phyloP scores from a whole-genome alignment of 2,888 invertebrate species.

The Sepioteuthis lessoniana region DNA sequence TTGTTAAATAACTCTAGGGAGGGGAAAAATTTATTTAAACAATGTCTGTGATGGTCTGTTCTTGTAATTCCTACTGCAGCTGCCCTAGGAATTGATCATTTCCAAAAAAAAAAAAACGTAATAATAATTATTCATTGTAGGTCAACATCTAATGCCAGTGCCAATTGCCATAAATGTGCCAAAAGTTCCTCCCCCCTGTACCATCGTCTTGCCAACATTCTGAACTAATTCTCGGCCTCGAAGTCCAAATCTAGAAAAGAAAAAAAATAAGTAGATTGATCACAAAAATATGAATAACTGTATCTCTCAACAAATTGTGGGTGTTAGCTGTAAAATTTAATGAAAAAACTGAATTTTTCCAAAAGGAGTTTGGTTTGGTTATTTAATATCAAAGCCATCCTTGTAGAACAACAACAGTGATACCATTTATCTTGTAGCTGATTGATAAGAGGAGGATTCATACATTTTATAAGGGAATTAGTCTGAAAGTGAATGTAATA shows the following conservation, averaged over 20 bases:
- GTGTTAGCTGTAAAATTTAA: too few species aligned
- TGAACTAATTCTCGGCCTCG: conserved; percentile 92
- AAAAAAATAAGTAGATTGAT: background rate
- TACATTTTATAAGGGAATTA: too few species aligned
- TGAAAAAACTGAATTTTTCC: too few species aligned
- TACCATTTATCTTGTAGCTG: too few species aligned
- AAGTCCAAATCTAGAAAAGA: conserved; percentile 85
- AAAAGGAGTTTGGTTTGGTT: too few species aligned
- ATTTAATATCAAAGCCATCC: too few species aligned
- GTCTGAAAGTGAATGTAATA: too few species aligned
- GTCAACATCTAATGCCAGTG: conserved; percentile 78
- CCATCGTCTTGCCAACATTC: conserved; percentile 95
- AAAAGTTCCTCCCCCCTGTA: conserved; percentile 97
- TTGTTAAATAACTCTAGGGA: background rate
- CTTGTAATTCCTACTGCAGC: background rate
- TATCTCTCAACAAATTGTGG: too few species aligned
- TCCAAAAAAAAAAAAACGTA: too few species aligned
- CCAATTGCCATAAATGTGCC: conserved; percentile 93
- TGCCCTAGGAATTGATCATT: background rate
- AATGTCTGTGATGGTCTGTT: background rate
- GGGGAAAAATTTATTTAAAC: background rate
- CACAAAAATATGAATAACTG: too few species aligned
- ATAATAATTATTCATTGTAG: background rate
- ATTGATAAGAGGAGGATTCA: too few species aligned
- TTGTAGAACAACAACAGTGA: too few species aligned